Percentiles rank a stretch among this genome's conserved stretches.
Conservation (phyloP, 2,888 invertebrate genomes). For the Orthonychiurus folsomi region DNA sequence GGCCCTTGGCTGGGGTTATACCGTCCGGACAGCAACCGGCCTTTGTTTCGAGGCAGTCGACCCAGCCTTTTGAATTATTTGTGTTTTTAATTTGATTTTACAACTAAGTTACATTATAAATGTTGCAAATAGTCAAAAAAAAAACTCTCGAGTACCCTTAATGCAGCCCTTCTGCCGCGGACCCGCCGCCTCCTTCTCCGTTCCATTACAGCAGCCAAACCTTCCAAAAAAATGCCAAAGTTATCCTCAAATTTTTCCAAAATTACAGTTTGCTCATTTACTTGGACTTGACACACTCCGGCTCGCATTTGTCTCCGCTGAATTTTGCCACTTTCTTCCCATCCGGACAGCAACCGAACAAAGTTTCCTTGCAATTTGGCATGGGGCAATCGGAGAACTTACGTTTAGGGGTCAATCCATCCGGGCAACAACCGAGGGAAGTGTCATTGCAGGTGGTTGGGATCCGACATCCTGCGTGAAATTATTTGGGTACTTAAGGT, state of each 20-base stretch:
- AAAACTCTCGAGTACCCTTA: no score
- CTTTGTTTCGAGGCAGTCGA: conserved; percentile 45
- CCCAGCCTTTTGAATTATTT: no score
- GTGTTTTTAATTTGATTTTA: no score
- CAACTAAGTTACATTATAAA: no score
- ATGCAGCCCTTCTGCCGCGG: background rate
- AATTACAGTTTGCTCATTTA: background rate
- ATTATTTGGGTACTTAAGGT: no score
- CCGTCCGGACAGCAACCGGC: conserved; percentile 60
- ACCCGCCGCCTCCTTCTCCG: background rate
- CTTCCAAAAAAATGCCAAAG: no score
- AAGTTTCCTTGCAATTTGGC: conserved; percentile 61
- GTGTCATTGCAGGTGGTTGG: conserved; percentile 68
- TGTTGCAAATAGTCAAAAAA: no score
- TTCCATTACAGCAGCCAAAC: conserved; percentile 46
- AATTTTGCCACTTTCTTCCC: conserved; percentile 50
- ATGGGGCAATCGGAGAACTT: conserved; percentile 66
- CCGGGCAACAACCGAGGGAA: conserved; percentile 69
- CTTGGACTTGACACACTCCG: conserved; percentile 6
- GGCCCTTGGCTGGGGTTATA: conserved; percentile 46
- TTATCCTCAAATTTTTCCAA: no score
- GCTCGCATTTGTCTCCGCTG: background rate
- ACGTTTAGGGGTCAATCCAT: conserved; percentile 65
- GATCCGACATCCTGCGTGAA: conserved; percentile 63
- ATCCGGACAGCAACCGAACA: conserved; percentile 82